Conservation (phyloP, 1,140 invertebrate species). For the Microplitis demolitor region DNA sequence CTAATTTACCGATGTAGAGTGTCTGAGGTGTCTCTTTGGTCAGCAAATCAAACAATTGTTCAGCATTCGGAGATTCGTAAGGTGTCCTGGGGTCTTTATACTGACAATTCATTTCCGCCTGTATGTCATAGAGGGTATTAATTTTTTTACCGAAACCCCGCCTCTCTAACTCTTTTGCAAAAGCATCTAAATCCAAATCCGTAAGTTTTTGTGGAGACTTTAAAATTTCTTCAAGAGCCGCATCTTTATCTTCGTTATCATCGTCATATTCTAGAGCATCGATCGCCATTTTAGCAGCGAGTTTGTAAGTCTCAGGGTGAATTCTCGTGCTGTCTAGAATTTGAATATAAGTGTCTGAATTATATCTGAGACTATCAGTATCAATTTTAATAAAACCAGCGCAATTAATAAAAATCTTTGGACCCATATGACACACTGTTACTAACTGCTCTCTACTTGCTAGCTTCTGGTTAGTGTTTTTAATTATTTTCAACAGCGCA, state of each 20-base stretch:
- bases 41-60: conserved; percentile 92
- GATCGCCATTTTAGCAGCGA: conserved; percentile 99
- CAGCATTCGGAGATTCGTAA: conserved; percentile 79
- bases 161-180: no score
- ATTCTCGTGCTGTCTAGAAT: conserved; percentile 96
- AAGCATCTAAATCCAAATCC: conserved; percentile 82
- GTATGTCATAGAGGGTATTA: conserved; percentile 89
- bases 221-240: conserved; percentile 96
- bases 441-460: conserved; percentile 96
- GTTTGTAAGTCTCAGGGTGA: conserved; percentile 98
- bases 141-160: conserved; percentile 89
- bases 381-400: conserved; percentile 97
- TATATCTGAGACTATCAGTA: conserved; percentile 90
- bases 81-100: conserved; percentile 92
- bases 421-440: conserved; percentile 93
- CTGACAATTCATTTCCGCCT: conserved; percentile 66
- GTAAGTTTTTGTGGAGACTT: conserved; percentile 93
- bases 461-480: conserved; percentile 90
- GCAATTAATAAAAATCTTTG: conserved; percentile 99
- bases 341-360: conserved; percentile 93
- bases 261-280: conserved; percentile 97
- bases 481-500: conserved; percentile 87
- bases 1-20: conserved; percentile 71
- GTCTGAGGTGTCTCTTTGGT: conserved; percentile 88
- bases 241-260: conserved; percentile 85